Evolutionary conservation across 2,888 invertebrate species (phyloP).

Genomic region (Cephus rjabovi): DNA sequence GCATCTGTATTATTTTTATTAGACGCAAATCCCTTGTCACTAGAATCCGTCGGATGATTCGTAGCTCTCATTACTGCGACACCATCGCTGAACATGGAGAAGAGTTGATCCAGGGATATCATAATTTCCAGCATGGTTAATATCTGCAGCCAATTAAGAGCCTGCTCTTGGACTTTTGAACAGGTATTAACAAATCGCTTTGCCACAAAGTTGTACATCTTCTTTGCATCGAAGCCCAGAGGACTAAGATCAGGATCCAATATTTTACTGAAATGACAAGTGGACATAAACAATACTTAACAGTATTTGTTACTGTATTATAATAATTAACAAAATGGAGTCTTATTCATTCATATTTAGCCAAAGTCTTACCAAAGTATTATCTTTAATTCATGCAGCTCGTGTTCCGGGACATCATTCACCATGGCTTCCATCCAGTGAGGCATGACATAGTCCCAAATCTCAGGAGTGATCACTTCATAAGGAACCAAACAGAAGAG

Average conservation of each 20-base stretch:
- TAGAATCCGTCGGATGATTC: slow-evolving; percentile 39
- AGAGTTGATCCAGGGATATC: slow-evolving; percentile 87
- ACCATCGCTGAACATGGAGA: slow-evolving; percentile 91
- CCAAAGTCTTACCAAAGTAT: slow-evolving; percentile 72
- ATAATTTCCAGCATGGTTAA: slow-evolving; percentile 90
- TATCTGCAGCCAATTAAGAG: slow-evolving; percentile 89
- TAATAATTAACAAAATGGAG: background rate
- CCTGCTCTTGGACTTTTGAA: slow-evolving; percentile 88
- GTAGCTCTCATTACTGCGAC: slow-evolving; percentile 77
- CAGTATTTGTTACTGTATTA: background rate
- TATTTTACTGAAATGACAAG: slow-evolving; percentile 79
- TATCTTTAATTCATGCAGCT: slow-evolving; percentile 84
- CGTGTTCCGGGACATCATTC: slow-evolving; percentile 90
- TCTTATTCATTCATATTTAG: background rate
- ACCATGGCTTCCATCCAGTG: slow-evolving; percentile 99
- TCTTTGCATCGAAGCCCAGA: slow-evolving; percentile 92
- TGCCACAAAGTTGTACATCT: slow-evolving; percentile 94
- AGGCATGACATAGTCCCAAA: slow-evolving; percentile 99
- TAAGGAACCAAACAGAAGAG: slow-evolving; percentile 97
- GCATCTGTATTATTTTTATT: slow-evolving; percentile 23
- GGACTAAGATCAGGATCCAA: slow-evolving; percentile 97
- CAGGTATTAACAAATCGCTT: slow-evolving; percentile 84
- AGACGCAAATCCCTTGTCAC: slow-evolving; percentile 28
- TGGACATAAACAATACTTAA: background rate
- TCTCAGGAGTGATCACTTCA: slow-evolving; percentile 94